Evolutionary conservation across 1,140 invertebrate species (phyloP).

Genomic region (Temnothorax curvispinosus): DNA sequence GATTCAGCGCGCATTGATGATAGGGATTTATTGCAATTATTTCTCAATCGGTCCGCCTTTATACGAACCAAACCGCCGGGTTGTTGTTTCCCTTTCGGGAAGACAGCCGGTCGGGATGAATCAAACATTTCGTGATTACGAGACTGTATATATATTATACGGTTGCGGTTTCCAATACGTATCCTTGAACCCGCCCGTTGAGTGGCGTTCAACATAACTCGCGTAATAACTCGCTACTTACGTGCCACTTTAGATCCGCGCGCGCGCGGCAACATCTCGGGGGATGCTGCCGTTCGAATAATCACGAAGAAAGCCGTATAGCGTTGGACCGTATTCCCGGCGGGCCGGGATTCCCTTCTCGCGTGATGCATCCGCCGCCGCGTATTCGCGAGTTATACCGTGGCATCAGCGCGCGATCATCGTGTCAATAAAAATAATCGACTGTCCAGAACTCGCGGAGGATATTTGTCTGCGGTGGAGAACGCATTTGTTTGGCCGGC

Average conservation of each 20-base stretch:
- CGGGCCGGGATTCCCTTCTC: neutral
- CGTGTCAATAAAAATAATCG: constrained; percentile 58
- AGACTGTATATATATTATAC: neutral
- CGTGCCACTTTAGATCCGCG: neutral
- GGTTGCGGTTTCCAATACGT: neutral
- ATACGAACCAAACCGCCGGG: neutral
- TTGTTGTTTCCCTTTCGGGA: too few relatives aligned
- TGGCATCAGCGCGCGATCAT: constrained; percentile 6
- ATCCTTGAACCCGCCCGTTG: constrained; percentile 25
- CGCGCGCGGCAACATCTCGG: constrained; percentile 10
- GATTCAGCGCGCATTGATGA: neutral
- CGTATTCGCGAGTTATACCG: neutral
- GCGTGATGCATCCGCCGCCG: constrained; percentile 8
- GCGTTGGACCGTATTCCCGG: constrained; percentile 10
- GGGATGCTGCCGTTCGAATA: constrained; percentile 20
- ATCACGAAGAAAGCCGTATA: constrained; percentile 48
- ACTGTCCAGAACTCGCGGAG: constrained; percentile 3
- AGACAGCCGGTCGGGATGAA: neutral
- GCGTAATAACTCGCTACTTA: constrained; percentile 34
- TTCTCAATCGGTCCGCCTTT: neutral
- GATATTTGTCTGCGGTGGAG: constrained; percentile 10
- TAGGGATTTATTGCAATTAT: neutral
- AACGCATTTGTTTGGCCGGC: constrained; percentile 36
- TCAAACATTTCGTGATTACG: constrained; percentile 1
- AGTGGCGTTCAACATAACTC: constrained; percentile 40